Evolutionary conservation across 2,113 vertebrate genomes (phyloP).

Genomic region (Mugil cephalus): DNA sequence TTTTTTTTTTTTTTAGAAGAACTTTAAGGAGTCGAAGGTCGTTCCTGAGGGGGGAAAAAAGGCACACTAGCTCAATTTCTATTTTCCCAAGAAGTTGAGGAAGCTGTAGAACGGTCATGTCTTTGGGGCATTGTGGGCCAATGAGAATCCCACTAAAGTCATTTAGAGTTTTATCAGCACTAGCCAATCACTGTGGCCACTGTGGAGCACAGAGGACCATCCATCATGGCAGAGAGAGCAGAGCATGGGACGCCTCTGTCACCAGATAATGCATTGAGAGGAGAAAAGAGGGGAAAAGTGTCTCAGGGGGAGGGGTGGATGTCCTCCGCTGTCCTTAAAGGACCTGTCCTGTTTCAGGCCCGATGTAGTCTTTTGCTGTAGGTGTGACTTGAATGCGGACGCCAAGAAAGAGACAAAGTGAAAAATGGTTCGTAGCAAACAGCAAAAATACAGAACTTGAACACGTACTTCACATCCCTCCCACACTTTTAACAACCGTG

Average conservation of each 20-base stretch:
- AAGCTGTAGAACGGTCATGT: conserved; percentile 19
- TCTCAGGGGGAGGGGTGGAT: conserved; percentile 44
- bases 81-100: conserved; percentile 23
- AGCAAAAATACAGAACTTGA: conserved; percentile 19
- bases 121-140: conserved; percentile 53
- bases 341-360: conserved; percentile 29
- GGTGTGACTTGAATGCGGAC: conserved; percentile 23
- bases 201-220: conserved; percentile 55
- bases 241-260: conserved; percentile 56
- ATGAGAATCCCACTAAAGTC: conserved; percentile 61
- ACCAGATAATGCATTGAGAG: conserved; percentile 66
- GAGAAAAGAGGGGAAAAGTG: conserved; percentile 41
- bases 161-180: conserved; percentile 71
- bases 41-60: conserved; percentile 11
- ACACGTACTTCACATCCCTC: conserved; percentile 42
- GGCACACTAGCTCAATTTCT: conserved; percentile 30
- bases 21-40: conserved; percentile 30
- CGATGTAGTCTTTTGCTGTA: conserved; percentile 32
- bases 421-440: conserved; percentile 14
- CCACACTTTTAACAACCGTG: conserved; percentile 35
- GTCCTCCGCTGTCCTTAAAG: conserved; percentile 63
- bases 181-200: conserved; percentile 63
- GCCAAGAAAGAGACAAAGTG: conserved; percentile 23
- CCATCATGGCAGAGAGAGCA: conserved; percentile 65
- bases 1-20: conserved; percentile 24